A percentile compares a stretch with the other conserved stretches of the same genome.
Evolutionary conservation across 1,140 invertebrate genomes (phyloP).

Genomic region (Pomacea maculata): DNA sequence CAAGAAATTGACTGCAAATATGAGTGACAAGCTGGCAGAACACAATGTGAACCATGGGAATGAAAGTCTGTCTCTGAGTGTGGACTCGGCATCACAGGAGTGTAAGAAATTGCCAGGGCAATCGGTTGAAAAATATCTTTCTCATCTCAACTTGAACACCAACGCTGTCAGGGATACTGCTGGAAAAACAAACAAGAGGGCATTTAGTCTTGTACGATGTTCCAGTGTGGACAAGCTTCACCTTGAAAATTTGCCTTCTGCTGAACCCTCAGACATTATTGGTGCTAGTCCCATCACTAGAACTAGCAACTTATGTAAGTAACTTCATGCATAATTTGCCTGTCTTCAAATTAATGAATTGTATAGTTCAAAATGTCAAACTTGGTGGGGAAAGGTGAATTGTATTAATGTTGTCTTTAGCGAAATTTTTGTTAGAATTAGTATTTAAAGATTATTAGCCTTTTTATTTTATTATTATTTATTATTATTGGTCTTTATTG

Average conservation of each 20-base stretch:
- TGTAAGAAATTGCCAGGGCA: neutral
- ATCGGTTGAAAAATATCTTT: slow-evolving; percentile 36
- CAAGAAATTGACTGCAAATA: neutral
- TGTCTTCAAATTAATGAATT: neutral
- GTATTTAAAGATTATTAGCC: no score
- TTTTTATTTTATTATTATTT: no score
- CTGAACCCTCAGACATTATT: slow-evolving; percentile 36
- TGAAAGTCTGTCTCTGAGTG: neutral
- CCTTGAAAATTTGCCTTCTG: slow-evolving; percentile 22
- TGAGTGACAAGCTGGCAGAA: no score
- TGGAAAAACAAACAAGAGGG: neutral
- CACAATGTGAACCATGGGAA: no score
- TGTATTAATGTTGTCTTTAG: no score
- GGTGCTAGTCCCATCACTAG: slow-evolving; percentile 40
- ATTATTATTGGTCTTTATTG: no score
- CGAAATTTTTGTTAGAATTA: no score
- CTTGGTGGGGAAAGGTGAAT: no score
- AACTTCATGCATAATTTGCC: neutral
- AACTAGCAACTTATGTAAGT: slow-evolving; percentile 23
- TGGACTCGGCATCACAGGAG: neutral
- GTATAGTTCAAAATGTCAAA: neutral
- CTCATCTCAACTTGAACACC: slow-evolving; percentile 3
- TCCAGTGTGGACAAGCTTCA: slow-evolving; percentile 40
- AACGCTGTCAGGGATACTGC: neutral
- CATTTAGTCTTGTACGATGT: slow-evolving; percentile 27